These are phyloP conservation scores for Vireo griseus DNA, from an alignment of 2,797 vertebrate genomes.

Conservation along the genomic window DNA sequence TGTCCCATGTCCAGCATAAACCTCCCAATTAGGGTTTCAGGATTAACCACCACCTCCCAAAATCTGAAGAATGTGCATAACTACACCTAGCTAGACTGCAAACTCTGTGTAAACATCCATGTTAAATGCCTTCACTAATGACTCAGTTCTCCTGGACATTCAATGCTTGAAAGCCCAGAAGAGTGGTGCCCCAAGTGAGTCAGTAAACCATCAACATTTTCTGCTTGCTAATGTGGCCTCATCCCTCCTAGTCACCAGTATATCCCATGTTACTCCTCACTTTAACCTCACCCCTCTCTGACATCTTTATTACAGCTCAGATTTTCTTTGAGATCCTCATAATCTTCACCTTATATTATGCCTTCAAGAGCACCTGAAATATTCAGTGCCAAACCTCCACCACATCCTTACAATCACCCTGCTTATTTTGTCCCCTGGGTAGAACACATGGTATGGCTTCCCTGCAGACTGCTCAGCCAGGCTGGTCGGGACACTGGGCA, in stretches of 20 bases:
- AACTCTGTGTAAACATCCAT: neutral
- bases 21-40: neutral
- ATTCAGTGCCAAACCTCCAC: neutral
- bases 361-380: neutral
- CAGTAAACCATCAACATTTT: neutral
- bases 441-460: fast-evolving
- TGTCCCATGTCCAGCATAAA: neutral
- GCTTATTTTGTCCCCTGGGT: neutral
- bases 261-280: neutral
- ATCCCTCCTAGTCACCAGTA: neutral
- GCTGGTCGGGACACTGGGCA: neutral
- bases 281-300: neutral
- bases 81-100: neutral
- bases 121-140: neutral
- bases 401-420: neutral
- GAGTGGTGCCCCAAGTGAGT: neutral
- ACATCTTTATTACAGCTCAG: neutral
- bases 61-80: neutral
- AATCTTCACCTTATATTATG: neutral
- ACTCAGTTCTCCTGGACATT: neutral
- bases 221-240: neutral
- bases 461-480: neutral
- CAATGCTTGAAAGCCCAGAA: neutral
- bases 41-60: neutral
- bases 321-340: neutral